These are phyloP conservation scores for Ciconia boyciana DNA, from an alignment of 2,113 vertebrate genomes.

Conservation along the genomic window DNA sequence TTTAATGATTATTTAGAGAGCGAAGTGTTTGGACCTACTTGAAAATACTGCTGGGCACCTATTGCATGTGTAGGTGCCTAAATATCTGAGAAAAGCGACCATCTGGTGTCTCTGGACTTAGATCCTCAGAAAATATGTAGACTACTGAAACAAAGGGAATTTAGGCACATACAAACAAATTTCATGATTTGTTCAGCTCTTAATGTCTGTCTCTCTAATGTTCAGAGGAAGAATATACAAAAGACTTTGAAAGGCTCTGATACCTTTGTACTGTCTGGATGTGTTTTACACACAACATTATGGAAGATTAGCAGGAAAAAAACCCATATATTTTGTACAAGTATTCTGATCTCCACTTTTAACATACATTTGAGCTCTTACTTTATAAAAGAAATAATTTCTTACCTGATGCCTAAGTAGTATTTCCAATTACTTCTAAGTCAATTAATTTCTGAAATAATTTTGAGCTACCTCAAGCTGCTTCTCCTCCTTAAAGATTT, in stretches of 20 bases:
- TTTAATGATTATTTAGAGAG: constrained; percentile 23
- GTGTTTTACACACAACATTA: background rate
- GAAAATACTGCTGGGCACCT: constrained; percentile 24
- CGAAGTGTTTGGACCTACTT: background rate
- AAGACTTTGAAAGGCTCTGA: background rate
- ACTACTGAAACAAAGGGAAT: background rate
- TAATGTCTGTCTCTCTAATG: background rate
- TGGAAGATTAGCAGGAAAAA: background rate
- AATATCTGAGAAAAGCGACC: constrained; percentile 40
- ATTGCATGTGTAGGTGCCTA: constrained; percentile 52
- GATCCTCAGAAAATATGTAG: background rate
- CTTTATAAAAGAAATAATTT: background rate
- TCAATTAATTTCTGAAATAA: background rate
- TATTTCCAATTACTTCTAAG: background rate
- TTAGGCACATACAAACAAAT: background rate
- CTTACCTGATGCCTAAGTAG: background rate
- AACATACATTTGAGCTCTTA: background rate
- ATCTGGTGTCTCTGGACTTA: constrained; percentile 43
- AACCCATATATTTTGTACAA: background rate
- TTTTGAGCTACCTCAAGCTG: background rate
- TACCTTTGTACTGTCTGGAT: background rate
- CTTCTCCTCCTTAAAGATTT: background rate
- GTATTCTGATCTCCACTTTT: background rate
- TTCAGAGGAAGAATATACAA: background rate
- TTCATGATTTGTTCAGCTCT: background rate